Conservation (phyloP, 2,888 invertebrate species). For the Sepioteuthis lessoniana region DNA sequence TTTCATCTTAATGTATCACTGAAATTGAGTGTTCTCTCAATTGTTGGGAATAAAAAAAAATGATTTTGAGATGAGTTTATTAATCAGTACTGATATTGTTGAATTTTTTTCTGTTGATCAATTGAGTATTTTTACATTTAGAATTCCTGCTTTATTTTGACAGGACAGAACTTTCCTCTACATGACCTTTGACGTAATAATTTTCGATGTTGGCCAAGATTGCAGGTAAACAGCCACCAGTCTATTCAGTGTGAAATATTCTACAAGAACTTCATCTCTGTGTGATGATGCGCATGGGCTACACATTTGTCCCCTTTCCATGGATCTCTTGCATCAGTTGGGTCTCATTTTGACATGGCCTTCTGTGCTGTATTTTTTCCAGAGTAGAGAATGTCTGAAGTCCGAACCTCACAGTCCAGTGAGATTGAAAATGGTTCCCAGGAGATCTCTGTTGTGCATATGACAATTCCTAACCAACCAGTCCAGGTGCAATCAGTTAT, state of each 20-base stretch:
- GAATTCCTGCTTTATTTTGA: conserved; percentile 43
- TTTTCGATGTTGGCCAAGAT: conserved; percentile 47
- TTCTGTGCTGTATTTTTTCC: conserved; percentile 45
- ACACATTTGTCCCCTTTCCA: conserved; percentile 34
- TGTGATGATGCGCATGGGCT: conserved; percentile 43
- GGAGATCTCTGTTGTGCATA: conserved; percentile 84
- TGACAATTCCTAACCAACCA: conserved; percentile 77
- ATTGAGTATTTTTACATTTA: conserved; percentile 35
- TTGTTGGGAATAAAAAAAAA: neutral
- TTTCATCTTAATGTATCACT: too few relatives aligned
- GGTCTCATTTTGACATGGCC: conserved; percentile 44
- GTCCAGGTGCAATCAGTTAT: conserved; percentile 85
- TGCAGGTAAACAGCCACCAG: conserved; percentile 45
- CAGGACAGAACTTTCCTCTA: conserved; percentile 45
- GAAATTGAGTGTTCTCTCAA: neutral
- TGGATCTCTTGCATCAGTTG: conserved; percentile 44
- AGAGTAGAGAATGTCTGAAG: conserved; percentile 62
- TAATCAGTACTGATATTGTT: neutral
- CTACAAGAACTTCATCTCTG: conserved; percentile 44
- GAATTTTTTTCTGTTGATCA: neutral
- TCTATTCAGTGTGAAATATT: conserved; percentile 47
- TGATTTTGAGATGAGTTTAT: neutral
- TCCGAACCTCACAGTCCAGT: conserved; percentile 54
- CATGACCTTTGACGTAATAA: conserved; percentile 45
- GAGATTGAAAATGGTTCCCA: conserved; percentile 61